Percentiles rank a stretch among this genome's conserved stretches.
phyloP scores from a whole-genome alignment of 1,140 invertebrate species.

The Adoxophyes honmai region DNA sequence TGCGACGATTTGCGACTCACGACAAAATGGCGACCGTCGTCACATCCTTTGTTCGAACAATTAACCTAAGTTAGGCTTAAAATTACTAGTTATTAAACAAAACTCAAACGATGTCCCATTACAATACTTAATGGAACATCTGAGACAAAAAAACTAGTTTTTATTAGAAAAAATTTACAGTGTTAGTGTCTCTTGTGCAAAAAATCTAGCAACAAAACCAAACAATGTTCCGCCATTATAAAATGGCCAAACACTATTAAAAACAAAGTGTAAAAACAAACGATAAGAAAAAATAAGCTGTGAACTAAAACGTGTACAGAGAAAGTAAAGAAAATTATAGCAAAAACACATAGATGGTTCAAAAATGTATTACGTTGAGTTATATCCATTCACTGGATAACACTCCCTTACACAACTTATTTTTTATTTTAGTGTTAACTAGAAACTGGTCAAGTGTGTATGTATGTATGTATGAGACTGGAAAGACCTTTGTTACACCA shows the following conservation, averaged over 20 bases:
- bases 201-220: conserved; percentile 4
- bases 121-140: conserved; percentile 8
- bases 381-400: conserved; percentile 27
- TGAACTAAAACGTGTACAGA: conserved; percentile 46
- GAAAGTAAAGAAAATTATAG: conserved; percentile 40
- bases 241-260: conserved; percentile 34
- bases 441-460: conserved; percentile 33
- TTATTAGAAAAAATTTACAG: not conserved
- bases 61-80: conserved; percentile 2
- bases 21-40: not conserved
- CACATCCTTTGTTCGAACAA: not conserved
- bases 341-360: conserved; percentile 23
- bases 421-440: conserved; percentile 65
- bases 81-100: conserved; percentile 1
- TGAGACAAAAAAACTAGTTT: conserved; percentile 8
- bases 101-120: conserved; percentile 1
- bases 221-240: conserved; percentile 7
- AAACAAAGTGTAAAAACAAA: conserved; percentile 45
- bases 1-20: not conserved
- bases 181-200: conserved; percentile 13
- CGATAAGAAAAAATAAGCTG: conserved; percentile 66
- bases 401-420: conserved; percentile 58
- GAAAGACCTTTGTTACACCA: conserved; percentile 38
- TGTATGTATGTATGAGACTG: conserved; percentile 30
- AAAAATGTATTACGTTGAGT: conserved; percentile 16